Conservation (phyloP, 1,140 invertebrate genomes). For the Metopolophium dirhodum region DNA sequence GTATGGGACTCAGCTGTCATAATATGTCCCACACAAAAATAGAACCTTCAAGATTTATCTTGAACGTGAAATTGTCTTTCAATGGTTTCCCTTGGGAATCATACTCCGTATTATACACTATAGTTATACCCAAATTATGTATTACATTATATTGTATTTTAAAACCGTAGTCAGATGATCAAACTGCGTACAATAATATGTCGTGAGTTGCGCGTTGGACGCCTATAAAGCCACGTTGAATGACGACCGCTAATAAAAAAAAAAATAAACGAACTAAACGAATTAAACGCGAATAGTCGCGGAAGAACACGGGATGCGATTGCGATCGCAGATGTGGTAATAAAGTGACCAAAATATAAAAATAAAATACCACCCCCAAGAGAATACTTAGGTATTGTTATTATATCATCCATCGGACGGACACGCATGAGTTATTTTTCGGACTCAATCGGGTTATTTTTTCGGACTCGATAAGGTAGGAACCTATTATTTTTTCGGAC, state of each 20-base stretch:
- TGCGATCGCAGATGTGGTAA: not conserved
- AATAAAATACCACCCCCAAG: not conserved
- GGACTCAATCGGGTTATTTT: too few species aligned
- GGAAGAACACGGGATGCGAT: too few species aligned
- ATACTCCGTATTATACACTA: not conserved
- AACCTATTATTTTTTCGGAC: too few species aligned
- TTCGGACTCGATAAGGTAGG: too few species aligned
- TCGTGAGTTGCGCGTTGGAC: not conserved
- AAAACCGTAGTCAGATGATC: not conserved
- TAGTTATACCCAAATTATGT: not conserved
- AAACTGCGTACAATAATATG: too few species aligned
- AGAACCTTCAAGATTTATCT: not conserved
- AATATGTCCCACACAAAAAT: not conserved
- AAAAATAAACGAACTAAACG: not conserved
- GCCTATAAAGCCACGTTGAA: not conserved
- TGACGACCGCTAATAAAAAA: too few species aligned
- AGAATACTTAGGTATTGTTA: not conserved
- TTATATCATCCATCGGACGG: too few species aligned
- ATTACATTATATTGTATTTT: not conserved
- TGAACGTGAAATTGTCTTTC: not conserved
- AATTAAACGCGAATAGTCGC: not conserved
- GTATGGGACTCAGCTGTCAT: too few species aligned
- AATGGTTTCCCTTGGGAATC: not conserved
- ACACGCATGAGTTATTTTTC: too few species aligned
- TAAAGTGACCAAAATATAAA: not conserved